A percentile compares a stretch with the other conserved stretches of the same genome.
Conservation (phyloP, 1,140 invertebrate genomes). For the Aphaenogaster ashmeadi region DNA sequence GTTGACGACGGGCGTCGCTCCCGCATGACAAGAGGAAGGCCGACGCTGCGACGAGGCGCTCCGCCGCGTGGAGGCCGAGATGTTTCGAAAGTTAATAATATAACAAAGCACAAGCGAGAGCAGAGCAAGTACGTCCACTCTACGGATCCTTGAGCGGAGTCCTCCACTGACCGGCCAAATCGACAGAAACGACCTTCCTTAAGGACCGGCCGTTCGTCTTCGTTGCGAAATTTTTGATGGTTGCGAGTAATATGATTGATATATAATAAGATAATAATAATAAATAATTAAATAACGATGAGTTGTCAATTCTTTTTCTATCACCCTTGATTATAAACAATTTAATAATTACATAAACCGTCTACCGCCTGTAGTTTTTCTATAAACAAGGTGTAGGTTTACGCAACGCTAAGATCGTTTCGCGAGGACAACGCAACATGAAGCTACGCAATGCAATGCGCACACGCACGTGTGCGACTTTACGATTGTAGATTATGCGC, state of each 20-base stretch:
- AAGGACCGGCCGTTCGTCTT: conserved; percentile 39
- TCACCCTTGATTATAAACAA: not conserved
- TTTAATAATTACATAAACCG: conserved; percentile 11
- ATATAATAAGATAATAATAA: not conserved
- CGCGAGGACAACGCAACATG: conserved; percentile 5
- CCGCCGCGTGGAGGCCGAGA: conserved; percentile 39
- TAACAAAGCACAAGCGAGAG: conserved; percentile 61
- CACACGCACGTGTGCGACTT: not conserved
- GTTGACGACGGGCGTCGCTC: not conserved
- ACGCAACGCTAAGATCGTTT: conserved; percentile 48
- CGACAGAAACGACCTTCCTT: conserved; percentile 49
- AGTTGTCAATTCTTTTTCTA: not conserved
- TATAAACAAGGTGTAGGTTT: conserved; percentile 23
- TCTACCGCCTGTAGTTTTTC: not conserved
- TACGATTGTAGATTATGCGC: conserved; percentile 51
- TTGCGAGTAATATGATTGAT: not conserved
- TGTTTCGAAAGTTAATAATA: conserved; percentile 73
- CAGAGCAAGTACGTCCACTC: conserved; percentile 62
- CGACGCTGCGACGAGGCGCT: conserved; percentile 29
- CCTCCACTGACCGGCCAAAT: conserved; percentile 47
- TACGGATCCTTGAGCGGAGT: conserved; percentile 65
- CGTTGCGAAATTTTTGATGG: conserved; percentile 20
- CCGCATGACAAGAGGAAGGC: conserved; percentile 53
- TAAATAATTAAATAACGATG: conserved; percentile 1
- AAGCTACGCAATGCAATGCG: conserved; percentile 1